Evolutionary conservation across 2,797 vertebrate genomes (phyloP).

Genomic region (Numenius phaeopus): DNA sequence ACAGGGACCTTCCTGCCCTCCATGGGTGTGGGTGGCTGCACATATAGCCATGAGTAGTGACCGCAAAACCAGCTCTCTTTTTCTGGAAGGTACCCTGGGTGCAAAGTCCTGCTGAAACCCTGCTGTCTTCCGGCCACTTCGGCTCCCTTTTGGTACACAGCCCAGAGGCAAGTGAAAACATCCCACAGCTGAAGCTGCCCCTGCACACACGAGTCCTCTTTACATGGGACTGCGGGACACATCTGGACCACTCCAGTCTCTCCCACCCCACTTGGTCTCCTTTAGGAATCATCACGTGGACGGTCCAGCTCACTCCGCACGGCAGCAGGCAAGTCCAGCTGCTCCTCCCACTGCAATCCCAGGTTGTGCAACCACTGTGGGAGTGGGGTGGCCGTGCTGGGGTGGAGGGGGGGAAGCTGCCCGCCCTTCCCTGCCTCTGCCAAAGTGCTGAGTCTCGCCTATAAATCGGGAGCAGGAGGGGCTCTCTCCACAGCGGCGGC

Average conservation of each 20-base stretch:
- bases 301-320: fast-evolving
- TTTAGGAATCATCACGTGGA: neutral
- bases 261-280: fast-evolving
- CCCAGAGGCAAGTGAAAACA: neutral
- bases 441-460: fast-evolving
- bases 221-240: fast-evolving
- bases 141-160: neutral
- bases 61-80: neutral
- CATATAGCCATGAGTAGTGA: neutral
- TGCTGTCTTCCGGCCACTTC: neutral
- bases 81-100: neutral
- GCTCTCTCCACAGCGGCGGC: fast-evolving
- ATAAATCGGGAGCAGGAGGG: neutral
- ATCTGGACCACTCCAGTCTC: neutral
- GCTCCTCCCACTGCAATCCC: neutral
- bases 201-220: fast-evolving
- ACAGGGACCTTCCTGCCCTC: neutral
- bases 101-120: neutral
- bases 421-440: neutral
- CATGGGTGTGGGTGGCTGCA: no score
- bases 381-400: neutral
- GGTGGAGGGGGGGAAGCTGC: neutral
- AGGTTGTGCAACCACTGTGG: neutral
- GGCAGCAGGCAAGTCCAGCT: neutral
- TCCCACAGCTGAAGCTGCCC: neutral